Conservation (phyloP, 53 echinoderm and acorn worm genomes). For the Antedon mediterranea region DNA sequence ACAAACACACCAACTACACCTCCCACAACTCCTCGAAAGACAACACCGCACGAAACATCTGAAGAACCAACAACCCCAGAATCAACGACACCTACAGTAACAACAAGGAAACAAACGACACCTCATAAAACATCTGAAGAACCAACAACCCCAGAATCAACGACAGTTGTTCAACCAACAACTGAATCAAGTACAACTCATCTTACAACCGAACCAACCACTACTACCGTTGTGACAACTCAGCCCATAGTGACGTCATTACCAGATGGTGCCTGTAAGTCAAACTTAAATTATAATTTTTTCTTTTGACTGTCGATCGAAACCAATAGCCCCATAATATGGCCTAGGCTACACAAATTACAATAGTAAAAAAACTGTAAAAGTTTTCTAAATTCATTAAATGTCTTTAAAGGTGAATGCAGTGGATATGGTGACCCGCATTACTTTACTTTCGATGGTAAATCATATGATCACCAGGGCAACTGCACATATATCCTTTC, state of each 20-base stretch:
- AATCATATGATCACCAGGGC: constrained; percentile 68
- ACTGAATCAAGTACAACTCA: neutral
- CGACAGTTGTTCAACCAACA: neutral
- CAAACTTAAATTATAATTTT: no score
- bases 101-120: neutral
- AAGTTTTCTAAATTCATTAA: no score
- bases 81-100: no score
- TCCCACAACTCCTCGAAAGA: neutral
- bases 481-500: constrained; percentile 58
- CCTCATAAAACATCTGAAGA: neutral
- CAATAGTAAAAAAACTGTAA: no score
- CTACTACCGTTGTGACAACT: no score
- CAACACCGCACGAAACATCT: no score
- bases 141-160: neutral
- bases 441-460: constrained; percentile 54
- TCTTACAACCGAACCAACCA: neutral
- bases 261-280: no score
- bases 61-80: no score
- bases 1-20: neutral
- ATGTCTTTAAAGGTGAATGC: constrained; percentile 43
- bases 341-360: no score
- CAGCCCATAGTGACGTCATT: no score
- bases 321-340: no score
- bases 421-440: constrained; percentile 83
- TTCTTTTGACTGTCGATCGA: no score